Evolutionary conservation across 1,140 invertebrate genomes (phyloP).

Genomic region (Dryas iulia): DNA sequence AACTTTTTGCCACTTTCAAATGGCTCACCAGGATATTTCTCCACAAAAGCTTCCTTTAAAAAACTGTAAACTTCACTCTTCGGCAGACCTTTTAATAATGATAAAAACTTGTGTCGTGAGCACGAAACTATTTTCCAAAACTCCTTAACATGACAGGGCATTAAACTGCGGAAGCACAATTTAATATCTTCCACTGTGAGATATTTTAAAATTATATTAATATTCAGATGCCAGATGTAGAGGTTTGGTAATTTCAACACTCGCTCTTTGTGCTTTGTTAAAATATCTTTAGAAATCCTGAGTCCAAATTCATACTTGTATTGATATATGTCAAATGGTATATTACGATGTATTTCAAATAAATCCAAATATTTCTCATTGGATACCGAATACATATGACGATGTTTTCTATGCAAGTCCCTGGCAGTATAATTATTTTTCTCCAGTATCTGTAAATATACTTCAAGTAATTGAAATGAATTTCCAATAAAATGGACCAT

Average conservation of each 20-base stretch:
- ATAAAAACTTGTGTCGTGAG: neutral
- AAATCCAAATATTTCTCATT: conserved; percentile 39
- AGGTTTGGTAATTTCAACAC: conserved; percentile 40
- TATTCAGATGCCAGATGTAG: conserved; percentile 44
- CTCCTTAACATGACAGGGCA: conserved; percentile 33
- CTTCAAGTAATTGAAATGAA: conserved; percentile 31
- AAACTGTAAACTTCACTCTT: conserved; percentile 42
- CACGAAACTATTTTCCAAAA: conserved; percentile 45
- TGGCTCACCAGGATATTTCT: conserved; percentile 41
- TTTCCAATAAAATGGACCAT: conserved; percentile 30
- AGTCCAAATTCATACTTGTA: conserved; percentile 33
- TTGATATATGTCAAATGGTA: no score
- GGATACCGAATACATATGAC: conserved; percentile 31
- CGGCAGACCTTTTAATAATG: conserved; percentile 39
- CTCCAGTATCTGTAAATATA: conserved; percentile 17
- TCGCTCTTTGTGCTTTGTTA: conserved; percentile 49
- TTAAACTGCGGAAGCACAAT: conserved; percentile 34
- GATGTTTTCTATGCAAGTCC: conserved; percentile 1
- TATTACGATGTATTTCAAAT: conserved; percentile 24
- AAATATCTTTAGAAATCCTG: conserved; percentile 52
- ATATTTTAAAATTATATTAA: conserved; percentile 37
- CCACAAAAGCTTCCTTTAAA: conserved; percentile 45
- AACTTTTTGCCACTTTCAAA: conserved; percentile 54
- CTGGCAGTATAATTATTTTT: neutral
- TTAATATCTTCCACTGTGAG: conserved; percentile 49